Evolutionary conservation across 2,888 invertebrate species (phyloP).

Genomic region (Scaptomyza cyrtandrae): DNA sequence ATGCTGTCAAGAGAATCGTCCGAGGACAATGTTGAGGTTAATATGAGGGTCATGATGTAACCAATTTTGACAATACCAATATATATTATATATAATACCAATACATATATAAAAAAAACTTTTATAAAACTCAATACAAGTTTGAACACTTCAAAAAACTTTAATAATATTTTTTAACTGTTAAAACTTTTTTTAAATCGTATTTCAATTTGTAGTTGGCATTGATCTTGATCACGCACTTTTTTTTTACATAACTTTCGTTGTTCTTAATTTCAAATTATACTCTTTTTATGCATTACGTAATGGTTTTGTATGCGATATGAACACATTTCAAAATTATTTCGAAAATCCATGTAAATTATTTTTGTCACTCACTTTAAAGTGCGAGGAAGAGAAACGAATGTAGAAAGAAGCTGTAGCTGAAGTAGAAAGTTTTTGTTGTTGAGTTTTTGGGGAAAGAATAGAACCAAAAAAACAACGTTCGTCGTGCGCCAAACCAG

Average conservation of each 20-base stretch:
- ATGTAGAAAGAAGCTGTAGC: slow-evolving; percentile 43
- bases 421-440: slow-evolving; percentile 62
- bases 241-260: slow-evolving; percentile 69
- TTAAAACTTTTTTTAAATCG: background rate
- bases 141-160: background rate
- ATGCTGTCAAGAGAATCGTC: slow-evolving; percentile 16
- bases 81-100: too few species aligned
- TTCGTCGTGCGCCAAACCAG: slow-evolving; percentile 77
- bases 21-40: slow-evolving; percentile 52
- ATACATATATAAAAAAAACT: background rate
- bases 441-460: slow-evolving; percentile 40
- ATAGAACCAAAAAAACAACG: slow-evolving; percentile 67
- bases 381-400: slow-evolving; percentile 42
- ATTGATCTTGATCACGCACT: slow-evolving; percentile 47
- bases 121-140: background rate
- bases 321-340: slow-evolving; percentile 28
- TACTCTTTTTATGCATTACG: slow-evolving; percentile 58
- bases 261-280: slow-evolving; percentile 26
- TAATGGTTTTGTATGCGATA: slow-evolving; percentile 41
- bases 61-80: background rate
- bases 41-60: slow-evolving; percentile 65
- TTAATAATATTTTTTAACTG: background rate
- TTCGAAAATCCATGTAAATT: slow-evolving; percentile 19
- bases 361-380: slow-evolving; percentile 58
- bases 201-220: slow-evolving; percentile 2